Percentiles rank a stretch among this genome's conserved stretches.
Evolutionary conservation across 2,888 invertebrate species (phyloP).

Genomic region (Eristalis pertinax): DNA sequence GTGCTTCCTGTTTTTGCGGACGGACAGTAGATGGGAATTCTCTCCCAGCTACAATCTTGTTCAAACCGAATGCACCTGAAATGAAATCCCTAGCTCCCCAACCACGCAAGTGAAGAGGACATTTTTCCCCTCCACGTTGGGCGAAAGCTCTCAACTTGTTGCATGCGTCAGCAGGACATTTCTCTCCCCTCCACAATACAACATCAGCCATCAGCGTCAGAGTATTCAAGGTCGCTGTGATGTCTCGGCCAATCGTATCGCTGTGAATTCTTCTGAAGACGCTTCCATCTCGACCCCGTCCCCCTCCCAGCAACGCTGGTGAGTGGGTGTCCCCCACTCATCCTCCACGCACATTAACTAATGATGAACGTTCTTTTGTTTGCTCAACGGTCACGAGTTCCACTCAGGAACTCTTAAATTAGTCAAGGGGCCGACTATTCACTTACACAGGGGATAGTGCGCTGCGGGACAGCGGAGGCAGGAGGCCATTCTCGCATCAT

Average conservation of each 20-base stretch:
- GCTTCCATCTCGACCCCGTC: not conserved
- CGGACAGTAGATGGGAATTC: no score
- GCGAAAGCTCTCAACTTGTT: conserved; percentile 58
- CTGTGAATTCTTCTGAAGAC: conserved; percentile 35
- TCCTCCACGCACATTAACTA: not conserved
- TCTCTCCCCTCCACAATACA: not conserved
- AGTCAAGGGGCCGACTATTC: not conserved
- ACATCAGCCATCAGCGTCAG: conserved; percentile 4
- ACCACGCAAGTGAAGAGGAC: not conserved
- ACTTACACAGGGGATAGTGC: not conserved
- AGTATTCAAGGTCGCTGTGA: conserved; percentile 48
- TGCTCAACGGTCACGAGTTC: conserved; percentile 22
- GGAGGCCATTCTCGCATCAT: not conserved
- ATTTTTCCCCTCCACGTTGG: not conserved
- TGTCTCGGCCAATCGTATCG: conserved; percentile 46
- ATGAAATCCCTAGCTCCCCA: not conserved
- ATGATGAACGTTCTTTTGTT: conserved; percentile 32
- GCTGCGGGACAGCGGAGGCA: not conserved
- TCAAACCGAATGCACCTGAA: no score
- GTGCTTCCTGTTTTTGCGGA: no score
- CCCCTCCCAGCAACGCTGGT: no score
- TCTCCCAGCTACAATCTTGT: no score
- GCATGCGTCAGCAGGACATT: conserved; percentile 8
- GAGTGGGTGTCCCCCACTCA: conserved; percentile 28
- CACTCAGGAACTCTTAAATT: conserved; percentile 5